These are phyloP conservation scores for Cyphomyrmex costatus DNA, from an alignment of 1,140 invertebrate genomes.

Conservation along the genomic window DNA sequence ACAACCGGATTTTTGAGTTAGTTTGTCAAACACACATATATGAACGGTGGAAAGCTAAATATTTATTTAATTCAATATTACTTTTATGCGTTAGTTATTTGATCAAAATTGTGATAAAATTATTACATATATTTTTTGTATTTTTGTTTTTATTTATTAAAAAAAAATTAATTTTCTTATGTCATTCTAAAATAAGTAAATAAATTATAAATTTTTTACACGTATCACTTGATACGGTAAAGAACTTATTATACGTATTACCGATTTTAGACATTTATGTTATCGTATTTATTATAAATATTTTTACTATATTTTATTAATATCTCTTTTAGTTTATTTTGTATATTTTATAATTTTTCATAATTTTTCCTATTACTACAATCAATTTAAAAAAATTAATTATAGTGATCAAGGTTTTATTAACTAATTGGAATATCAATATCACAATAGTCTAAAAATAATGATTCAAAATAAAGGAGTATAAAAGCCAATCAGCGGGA, in stretches of 20 bases:
- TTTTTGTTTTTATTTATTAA: background rate
- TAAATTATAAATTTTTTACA: background rate
- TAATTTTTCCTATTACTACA: background rate
- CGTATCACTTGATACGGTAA: no score
- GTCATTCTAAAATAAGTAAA: background rate
- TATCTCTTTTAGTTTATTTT: background rate
- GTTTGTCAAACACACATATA: background rate
- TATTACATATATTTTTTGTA: background rate
- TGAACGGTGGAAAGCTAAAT: background rate
- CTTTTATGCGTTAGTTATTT: background rate
- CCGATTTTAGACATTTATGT: no score
- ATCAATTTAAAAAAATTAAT: background rate
- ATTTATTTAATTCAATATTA: background rate
- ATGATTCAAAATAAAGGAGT: no score
- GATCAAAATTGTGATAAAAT: background rate
- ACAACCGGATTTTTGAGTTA: slow-evolving; percentile 51
- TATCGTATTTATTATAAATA: background rate
- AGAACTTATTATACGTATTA: background rate
- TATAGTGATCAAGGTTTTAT: background rate
- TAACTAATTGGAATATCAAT: background rate
- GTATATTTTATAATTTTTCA: background rate
- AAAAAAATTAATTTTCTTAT: background rate
- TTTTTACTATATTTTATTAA: background rate
- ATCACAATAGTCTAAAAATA: background rate
- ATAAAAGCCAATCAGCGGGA: no score